phyloP scores from a whole-genome alignment of 2,113 vertebrate species.

The Colistium nudipinnis region DNA sequence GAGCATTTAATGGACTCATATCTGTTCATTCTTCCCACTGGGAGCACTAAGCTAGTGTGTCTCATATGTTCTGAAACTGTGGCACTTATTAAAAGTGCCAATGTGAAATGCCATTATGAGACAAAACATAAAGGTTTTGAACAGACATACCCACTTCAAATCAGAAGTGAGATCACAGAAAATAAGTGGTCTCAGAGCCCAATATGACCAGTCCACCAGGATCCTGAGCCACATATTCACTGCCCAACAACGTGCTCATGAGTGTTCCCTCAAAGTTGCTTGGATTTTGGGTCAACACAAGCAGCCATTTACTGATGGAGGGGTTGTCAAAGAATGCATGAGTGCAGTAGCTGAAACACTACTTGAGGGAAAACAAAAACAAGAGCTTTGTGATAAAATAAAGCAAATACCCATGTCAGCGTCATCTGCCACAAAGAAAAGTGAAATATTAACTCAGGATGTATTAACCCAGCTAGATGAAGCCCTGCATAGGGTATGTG shows the following conservation, averaged over 20 bases:
- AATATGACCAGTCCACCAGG: slow-evolving; percentile 2
- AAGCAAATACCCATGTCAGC: slow-evolving; percentile 9
- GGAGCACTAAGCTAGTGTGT: not conserved
- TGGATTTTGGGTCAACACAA: slow-evolving; percentile 22
- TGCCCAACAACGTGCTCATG: slow-evolving; percentile 6
- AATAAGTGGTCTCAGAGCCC: not conserved
- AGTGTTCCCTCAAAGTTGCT: slow-evolving; percentile 8
- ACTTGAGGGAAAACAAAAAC: no score
- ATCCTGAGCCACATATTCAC: slow-evolving; percentile 14
- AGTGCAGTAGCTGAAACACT: slow-evolving; percentile 4
- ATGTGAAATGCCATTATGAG: not conserved
- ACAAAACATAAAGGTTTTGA: not conserved
- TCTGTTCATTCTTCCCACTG: not conserved
- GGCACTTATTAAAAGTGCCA: not conserved
- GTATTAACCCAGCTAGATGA: slow-evolving; percentile 16
- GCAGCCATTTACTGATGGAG: slow-evolving; percentile 9
- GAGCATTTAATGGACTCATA: no score
- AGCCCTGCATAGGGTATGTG: slow-evolving; percentile 31
- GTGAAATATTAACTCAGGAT: slow-evolving; percentile 4
- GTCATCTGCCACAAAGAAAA: not conserved
- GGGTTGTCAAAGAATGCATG: slow-evolving; percentile 7
- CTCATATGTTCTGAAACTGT: not conserved
- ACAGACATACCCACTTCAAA: not conserved
- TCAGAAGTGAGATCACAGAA: slow-evolving; percentile 1
- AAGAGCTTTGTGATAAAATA: no score